Evolutionary conservation across 2,797 vertebrate species (phyloP).

Genomic region (Vipera ursinii): DNA sequence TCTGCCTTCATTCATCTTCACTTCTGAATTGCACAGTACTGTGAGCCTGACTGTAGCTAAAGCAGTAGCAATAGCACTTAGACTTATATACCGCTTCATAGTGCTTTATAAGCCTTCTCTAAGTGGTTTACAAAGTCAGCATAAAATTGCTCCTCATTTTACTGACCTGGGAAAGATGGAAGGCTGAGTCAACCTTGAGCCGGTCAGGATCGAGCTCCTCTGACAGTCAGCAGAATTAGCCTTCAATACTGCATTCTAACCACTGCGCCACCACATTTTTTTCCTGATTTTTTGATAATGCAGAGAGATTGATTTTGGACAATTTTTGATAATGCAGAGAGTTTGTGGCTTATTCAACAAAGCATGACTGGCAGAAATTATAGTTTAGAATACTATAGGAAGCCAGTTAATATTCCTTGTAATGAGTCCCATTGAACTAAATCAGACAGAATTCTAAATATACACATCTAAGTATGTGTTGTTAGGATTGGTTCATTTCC

Average conservation of each 20-base stretch:
- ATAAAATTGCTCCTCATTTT: not conserved
- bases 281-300: not conserved
- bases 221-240: not conserved
- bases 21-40: not conserved
- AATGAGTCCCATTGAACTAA: not conserved
- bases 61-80: not conserved
- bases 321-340: not conserved
- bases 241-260: not conserved
- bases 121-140: not conserved
- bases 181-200: not conserved
- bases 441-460: not conserved
- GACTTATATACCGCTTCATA: not conserved
- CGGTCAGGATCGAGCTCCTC: not conserved
- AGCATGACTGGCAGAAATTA: not conserved
- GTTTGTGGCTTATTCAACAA: not conserved
- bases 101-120: not conserved
- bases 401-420: not conserved
- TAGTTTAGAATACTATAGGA: not conserved
- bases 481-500: not conserved
- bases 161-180: not conserved
- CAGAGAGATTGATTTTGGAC: not conserved
- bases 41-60: not conserved
- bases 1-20: not conserved
- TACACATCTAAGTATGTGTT: not conserved
- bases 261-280: not conserved